These are phyloP conservation scores for Cremastinae sp. DNA, from an alignment of 2,888 invertebrate genomes.

Conservation along the genomic window DNA sequence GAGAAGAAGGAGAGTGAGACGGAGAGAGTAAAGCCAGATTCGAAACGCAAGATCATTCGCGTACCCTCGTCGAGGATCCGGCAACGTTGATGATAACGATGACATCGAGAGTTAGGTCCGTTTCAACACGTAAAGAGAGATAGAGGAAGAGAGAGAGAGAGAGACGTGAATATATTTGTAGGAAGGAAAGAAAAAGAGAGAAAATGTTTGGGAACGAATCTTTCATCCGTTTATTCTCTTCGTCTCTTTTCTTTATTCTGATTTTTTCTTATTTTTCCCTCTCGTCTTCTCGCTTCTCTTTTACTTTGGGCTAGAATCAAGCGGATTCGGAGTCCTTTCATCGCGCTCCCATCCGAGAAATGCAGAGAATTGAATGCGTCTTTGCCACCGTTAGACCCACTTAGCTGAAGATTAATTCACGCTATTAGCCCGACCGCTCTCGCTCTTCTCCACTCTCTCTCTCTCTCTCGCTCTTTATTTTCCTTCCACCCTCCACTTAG, in stretches of 20 bases:
- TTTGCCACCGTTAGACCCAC: slow-evolving; percentile 66
- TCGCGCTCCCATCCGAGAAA: slow-evolving; percentile 61
- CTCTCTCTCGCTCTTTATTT: slow-evolving; percentile 4
- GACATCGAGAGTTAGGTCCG: slow-evolving; percentile 33
- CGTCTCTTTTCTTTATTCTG: slow-evolving; percentile 12
- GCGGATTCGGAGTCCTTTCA: slow-evolving; percentile 61
- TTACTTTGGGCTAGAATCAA: slow-evolving; percentile 37
- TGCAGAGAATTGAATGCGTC: slow-evolving; percentile 62
- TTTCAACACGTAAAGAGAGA: no score
- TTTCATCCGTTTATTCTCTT: neutral
- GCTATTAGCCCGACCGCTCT: slow-evolving; percentile 69
- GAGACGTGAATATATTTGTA: neutral
- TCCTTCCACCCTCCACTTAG: slow-evolving; percentile 1
- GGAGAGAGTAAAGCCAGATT: neutral
- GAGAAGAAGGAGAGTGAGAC: neutral
- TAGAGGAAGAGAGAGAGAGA: slow-evolving; percentile 3
- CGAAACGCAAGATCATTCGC: slow-evolving; percentile 4
- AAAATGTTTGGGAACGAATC: slow-evolving; percentile 41
- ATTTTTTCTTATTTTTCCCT: neutral
- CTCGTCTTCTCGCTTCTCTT: neutral
- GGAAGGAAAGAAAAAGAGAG: slow-evolving; percentile 26
- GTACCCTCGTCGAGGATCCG: slow-evolving; percentile 34
- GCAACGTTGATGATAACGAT: slow-evolving; percentile 36
- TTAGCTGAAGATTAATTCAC: slow-evolving; percentile 75
- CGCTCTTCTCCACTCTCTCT: no score